Base-by-base conservation (phyloP, 2,888 invertebrate species). In the Polydrusus pterygomalis region DNA sequence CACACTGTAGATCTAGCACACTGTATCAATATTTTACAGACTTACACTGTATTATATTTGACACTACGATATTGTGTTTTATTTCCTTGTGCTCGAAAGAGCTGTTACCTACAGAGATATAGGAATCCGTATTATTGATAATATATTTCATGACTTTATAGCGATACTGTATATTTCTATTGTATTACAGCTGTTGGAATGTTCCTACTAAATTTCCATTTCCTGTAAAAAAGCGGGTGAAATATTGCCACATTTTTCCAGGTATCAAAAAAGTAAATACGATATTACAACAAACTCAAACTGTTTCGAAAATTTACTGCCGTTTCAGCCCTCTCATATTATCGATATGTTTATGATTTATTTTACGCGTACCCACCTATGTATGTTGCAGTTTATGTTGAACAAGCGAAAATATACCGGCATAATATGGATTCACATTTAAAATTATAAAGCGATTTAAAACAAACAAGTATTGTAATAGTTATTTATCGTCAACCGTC, bases 191-290 rank as follows among this genome's bases (percentile, higher is more conserved):
- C 15, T 47, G 13, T 30, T 60, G 70, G 62, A 18, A 45, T 30
- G 60, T 38, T 18, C 17, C n/a, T 40, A 45, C 17, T 62, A 60
- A 58, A 70, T 60, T 60, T 45, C 47, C 70, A 49, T 70, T 49
- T 70, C 62, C 47, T 15, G 10, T 45, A 30, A 30, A 34, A 60
- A 70, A 18, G 30, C 25, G 34, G 30, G 34, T 70, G 70, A 58
- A 70, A 60, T 60, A 70, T 70, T 70, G 40, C 15, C 43, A n/a
- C 43, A 58, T 58, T 60, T 70, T 56, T 70, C 69, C 70, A 70
- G 58, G 60, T 70, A 70, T 56, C 69, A 38, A 70, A 70, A 70
- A 70, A 58, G 51, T 63, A 63, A 70, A 70, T 70, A 70, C 62
- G 70, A 49, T 62, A 63, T 70, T 63, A 62, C 51, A 70, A 63